These are phyloP conservation scores for Lycodopsis pacificus DNA, from an alignment of 2,797 vertebrate genomes.

Conservation along the genomic window DNA sequence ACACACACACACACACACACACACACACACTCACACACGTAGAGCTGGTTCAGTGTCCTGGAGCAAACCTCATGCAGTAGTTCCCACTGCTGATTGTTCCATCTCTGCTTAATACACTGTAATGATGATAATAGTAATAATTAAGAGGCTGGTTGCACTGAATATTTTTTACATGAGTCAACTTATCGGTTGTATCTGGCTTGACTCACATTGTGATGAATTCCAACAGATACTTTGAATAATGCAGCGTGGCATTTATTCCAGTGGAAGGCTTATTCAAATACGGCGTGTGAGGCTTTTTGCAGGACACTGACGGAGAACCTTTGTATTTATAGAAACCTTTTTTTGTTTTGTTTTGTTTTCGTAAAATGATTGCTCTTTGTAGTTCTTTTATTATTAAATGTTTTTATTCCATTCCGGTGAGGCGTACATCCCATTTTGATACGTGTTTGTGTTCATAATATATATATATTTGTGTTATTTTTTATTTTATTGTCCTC, in stretches of 20 bases:
- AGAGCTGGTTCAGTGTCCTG: conserved; percentile 71
- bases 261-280: conserved; percentile 49
- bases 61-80: conserved; percentile 66
- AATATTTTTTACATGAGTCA: conserved; percentile 59
- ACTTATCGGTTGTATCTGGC: conserved; percentile 32
- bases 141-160: conserved; percentile 76
- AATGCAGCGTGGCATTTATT: conserved; percentile 38
- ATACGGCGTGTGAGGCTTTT: conserved; percentile 65
- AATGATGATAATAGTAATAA: conserved; percentile 25
- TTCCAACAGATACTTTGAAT: conserved; percentile 11
- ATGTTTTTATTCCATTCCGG: conserved; percentile 79
- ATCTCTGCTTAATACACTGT: conserved; percentile 66
- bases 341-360: conserved; percentile 25
- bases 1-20: conserved; percentile 12
- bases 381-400: conserved; percentile 64
- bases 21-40: conserved; percentile 11
- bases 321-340: conserved; percentile 77
- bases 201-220: conserved; percentile 23
- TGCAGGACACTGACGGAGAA: conserved; percentile 73
- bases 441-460: conserved; percentile 74
- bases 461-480: conserved; percentile 37
- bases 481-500: conserved; percentile 62
- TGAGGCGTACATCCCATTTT: conserved; percentile 72
- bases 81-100: conserved; percentile 69
- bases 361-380: conserved; percentile 48